Evolutionary conservation across 2,888 invertebrate genomes (phyloP).

Genomic region (Laspeyria flexula): DNA sequence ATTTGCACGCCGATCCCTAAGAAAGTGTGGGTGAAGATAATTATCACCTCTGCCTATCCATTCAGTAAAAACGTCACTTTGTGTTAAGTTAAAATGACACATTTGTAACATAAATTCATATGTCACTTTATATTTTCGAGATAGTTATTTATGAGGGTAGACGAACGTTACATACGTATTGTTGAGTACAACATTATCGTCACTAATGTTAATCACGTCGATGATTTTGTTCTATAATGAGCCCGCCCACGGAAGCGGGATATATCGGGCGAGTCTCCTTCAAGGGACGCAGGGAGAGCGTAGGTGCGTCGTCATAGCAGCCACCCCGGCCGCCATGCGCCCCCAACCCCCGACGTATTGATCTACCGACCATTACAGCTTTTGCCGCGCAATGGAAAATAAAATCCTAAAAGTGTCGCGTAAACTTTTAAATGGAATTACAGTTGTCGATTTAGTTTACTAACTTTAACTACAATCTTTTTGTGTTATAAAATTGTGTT

Average conservation of each 20-base stretch:
- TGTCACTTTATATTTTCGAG: too few species aligned
- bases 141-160: too few species aligned
- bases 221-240: conserved; percentile 67
- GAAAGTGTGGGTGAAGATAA: too few species aligned
- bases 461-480: too few species aligned
- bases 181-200: conserved; percentile 13
- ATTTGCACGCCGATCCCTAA: too few species aligned
- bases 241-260: conserved; percentile 66
- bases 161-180: too few species aligned
- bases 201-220: conserved; percentile 58
- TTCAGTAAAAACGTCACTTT: too few species aligned
- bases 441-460: conserved; percentile 7
- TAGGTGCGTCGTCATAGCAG: conserved; percentile 80
- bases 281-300: conserved; percentile 66
- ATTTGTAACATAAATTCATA: too few species aligned
- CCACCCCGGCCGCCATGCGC: conserved; percentile 47
- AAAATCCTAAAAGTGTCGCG: conserved; percentile 44
- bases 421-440: conserved; percentile 32
- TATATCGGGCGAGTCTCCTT: conserved; percentile 63
- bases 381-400: conserved; percentile 51
- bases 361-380: conserved; percentile 61
- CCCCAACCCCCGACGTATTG: conserved; percentile 59
- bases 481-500: too few species aligned
- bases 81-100: too few species aligned
- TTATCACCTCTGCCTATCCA: too few species aligned